phyloP scores from a whole-genome alignment of 2,797 vertebrate species.

The Peromyscus nudipes region DNA sequence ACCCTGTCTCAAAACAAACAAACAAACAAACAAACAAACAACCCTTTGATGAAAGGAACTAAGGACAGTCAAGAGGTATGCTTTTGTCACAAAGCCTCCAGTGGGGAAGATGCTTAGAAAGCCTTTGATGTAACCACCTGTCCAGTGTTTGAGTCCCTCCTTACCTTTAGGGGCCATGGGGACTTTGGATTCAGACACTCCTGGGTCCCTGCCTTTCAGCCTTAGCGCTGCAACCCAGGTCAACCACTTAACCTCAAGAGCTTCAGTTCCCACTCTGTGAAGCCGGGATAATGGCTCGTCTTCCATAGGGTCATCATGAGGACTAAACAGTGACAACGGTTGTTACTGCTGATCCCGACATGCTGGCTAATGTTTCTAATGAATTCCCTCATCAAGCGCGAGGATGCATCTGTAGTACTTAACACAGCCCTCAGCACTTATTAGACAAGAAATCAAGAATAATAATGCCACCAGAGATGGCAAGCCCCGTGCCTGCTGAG shows the following conservation, averaged over 20 bases:
- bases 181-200: neutral
- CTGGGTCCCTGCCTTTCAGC: neutral
- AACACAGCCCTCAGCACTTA: neutral
- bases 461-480: neutral
- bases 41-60: neutral
- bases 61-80: neutral
- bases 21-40: neutral
- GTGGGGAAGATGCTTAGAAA: neutral
- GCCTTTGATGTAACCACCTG: neutral
- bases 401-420: neutral
- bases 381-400: conserved; percentile 32
- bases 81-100: neutral
- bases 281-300: neutral
- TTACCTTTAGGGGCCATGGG: neutral
- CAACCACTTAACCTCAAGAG: neutral
- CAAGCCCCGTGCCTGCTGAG: neutral
- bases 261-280: neutral
- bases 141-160: neutral
- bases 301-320: neutral
- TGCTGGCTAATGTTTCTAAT: neutral
- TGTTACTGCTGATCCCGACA: neutral
- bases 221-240: neutral
- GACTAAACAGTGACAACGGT: neutral
- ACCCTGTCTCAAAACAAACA: neutral
- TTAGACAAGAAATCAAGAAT: neutral